A percentile compares a stretch with the other conserved stretches of the same genome.
Conservation (phyloP, 2,113 vertebrate genomes). For the Anarhynchus alexandrinus region DNA sequence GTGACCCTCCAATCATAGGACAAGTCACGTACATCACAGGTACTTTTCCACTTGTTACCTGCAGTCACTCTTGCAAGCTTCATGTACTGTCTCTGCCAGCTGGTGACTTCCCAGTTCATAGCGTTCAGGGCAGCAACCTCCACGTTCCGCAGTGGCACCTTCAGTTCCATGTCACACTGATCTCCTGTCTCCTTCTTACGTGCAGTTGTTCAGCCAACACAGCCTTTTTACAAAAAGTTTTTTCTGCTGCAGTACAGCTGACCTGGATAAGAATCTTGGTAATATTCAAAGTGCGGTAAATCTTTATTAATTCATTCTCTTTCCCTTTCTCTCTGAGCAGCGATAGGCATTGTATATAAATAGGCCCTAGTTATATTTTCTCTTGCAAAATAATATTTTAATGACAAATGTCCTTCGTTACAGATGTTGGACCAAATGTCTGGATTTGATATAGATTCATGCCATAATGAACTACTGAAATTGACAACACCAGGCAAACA, state of each 20-base stretch:
- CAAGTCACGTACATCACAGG: neutral
- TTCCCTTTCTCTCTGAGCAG: neutral
- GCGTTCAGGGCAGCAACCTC: neutral
- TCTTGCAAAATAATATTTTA: neutral
- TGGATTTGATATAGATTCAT: neutral
- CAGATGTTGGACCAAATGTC: neutral
- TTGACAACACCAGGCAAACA: neutral
- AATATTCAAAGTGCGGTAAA: neutral
- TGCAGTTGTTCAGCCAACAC: neutral
- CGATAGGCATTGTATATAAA: accelerated
- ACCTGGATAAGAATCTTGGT: neutral
- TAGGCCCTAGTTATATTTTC: neutral
- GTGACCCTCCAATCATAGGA: neutral
- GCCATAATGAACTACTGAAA: neutral
- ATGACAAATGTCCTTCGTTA: neutral
- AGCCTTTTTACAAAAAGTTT: neutral
- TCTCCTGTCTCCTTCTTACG: neutral
- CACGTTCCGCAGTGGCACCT: neutral
- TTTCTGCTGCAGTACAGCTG: neutral
- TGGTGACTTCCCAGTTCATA: neutral
- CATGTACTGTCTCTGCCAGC: neutral
- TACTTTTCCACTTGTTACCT: neutral
- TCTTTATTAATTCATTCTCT: neutral
- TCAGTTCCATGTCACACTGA: neutral
- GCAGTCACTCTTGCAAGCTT: neutral